A percentile compares a stretch with the other conserved stretches of the same genome.
Evolutionary conservation across 1,140 invertebrate species (phyloP).

Genomic region (Drosophila ironensis): DNA sequence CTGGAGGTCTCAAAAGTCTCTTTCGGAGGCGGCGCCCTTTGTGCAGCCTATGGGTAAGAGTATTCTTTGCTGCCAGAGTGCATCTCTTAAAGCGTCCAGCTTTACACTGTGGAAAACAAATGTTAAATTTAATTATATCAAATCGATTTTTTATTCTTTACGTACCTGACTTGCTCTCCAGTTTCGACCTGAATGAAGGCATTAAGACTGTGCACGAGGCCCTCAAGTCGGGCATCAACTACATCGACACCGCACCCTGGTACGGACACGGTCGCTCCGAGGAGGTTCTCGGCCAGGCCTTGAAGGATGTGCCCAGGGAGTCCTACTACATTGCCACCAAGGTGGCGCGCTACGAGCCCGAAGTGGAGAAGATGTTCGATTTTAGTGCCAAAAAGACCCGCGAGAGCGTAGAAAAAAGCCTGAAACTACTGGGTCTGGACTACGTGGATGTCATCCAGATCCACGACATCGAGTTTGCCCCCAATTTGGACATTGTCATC

Average conservation of each 20-base stretch:
- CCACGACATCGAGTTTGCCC: slow-evolving; percentile 95
- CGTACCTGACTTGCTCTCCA: slow-evolving; percentile 78
- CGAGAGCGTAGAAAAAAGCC: slow-evolving; percentile 89
- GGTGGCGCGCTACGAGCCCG: slow-evolving; percentile 91
- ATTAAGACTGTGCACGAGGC: slow-evolving; percentile 87
- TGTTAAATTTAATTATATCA: not conserved
- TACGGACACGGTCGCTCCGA: slow-evolving; percentile 95
- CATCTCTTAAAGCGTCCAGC: not conserved
- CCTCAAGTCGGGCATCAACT: slow-evolving; percentile 94
- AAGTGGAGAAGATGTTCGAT: slow-evolving; percentile 92
- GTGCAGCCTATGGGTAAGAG: slow-evolving; percentile 55
- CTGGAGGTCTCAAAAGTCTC: slow-evolving; percentile 84
- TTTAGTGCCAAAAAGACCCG: slow-evolving; percentile 90
- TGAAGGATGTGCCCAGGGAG: slow-evolving; percentile 89
- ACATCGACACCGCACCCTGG: slow-evolving; percentile 95
- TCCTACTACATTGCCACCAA: slow-evolving; percentile 95
- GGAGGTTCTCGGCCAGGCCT: slow-evolving; percentile 90
- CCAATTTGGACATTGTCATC: slow-evolving; percentile 89
- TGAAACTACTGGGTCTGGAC: slow-evolving; percentile 88
- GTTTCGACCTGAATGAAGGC: slow-evolving; percentile 84
- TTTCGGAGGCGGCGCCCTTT: slow-evolving; percentile 82
- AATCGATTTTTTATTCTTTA: not conserved
- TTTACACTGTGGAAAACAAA: not conserved
- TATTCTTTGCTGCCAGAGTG: not conserved
- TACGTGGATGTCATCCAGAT: slow-evolving; percentile 96